phyloP scores from a whole-genome alignment of 1,140 invertebrate species.

The Ruditapes philippinarum region DNA sequence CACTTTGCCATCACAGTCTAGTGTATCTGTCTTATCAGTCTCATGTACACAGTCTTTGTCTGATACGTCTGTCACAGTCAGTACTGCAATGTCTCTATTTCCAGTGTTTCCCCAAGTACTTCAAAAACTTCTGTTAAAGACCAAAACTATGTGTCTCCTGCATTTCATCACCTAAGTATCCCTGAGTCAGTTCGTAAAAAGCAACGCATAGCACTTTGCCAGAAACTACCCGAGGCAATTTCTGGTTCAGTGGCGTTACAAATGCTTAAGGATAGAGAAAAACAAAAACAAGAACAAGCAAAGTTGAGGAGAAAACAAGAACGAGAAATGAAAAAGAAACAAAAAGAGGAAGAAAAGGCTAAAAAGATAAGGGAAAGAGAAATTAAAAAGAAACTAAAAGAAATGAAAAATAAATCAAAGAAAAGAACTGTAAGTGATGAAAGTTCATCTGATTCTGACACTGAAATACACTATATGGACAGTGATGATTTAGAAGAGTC shows the following conservation, averaged over 20 bases:
- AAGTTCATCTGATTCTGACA: no score
- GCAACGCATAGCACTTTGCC: not conserved
- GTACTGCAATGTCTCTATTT: not conserved
- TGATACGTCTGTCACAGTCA: not conserved
- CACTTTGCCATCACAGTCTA: not conserved
- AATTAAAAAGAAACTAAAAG: not conserved
- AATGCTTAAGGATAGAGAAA: no score
- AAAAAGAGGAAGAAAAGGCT: no score
- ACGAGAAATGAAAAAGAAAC: no score
- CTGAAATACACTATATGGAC: no score
- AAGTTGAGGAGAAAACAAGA: no score
- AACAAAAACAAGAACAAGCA: no score
- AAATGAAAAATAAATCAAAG: not conserved
- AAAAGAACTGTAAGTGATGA: not conserved
- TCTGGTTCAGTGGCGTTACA: no score
- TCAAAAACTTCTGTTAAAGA: not conserved
- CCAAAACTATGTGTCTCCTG: not conserved
- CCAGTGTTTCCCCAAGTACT: not conserved
- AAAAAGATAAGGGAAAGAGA: no score
- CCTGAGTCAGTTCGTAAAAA: not conserved
- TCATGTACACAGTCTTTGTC: not conserved
- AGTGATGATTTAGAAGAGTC: no score
- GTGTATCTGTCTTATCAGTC: not conserved
- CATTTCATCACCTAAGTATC: not conserved
- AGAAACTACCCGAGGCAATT: no score